Conservation (phyloP, 2,797 vertebrate genomes). For the Parauchenoglanis ngamensis region DNA sequence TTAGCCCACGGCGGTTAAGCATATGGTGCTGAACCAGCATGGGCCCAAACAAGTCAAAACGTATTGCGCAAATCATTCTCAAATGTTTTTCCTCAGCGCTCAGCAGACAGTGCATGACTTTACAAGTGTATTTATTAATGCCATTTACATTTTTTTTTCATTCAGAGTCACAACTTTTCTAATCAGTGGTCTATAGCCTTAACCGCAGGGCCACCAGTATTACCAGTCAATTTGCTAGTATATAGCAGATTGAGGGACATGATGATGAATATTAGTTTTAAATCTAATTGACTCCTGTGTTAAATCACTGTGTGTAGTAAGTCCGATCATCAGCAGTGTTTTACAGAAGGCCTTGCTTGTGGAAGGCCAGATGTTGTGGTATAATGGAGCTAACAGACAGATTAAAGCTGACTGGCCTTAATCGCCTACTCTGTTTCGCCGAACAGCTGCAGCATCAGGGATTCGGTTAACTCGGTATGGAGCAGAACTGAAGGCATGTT, state of each 20-base stretch:
- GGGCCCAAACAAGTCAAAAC: conserved; percentile 27
- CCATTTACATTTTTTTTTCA: not conserved
- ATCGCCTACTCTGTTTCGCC: conserved; percentile 42
- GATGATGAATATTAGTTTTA: not conserved
- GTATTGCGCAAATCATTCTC: not conserved
- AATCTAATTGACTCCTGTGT: not conserved
- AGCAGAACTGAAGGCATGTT: not conserved
- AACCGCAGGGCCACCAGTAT: not conserved
- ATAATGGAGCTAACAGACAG: conserved; percentile 35
- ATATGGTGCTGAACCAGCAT: not conserved
- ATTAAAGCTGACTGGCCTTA: conserved; percentile 51
- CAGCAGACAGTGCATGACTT: not conserved
- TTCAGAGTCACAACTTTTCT: not conserved
- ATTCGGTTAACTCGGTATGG: conserved; percentile 7
- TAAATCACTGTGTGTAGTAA: not conserved
- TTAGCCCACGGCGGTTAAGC: not conserved
- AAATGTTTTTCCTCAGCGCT: not conserved
- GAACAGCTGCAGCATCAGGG: conserved; percentile 15
- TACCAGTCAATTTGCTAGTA: not conserved
- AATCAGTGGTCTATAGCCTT: too few species aligned
- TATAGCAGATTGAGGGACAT: not conserved
- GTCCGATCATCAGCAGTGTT: not conserved
- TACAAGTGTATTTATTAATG: not conserved
- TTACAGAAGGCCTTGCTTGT: conserved; percentile 9
- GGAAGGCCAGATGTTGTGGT: conserved; percentile 51